Evolutionary conservation across 1,140 invertebrate genomes (phyloP).

Genomic region (Solen grandis): DNA sequence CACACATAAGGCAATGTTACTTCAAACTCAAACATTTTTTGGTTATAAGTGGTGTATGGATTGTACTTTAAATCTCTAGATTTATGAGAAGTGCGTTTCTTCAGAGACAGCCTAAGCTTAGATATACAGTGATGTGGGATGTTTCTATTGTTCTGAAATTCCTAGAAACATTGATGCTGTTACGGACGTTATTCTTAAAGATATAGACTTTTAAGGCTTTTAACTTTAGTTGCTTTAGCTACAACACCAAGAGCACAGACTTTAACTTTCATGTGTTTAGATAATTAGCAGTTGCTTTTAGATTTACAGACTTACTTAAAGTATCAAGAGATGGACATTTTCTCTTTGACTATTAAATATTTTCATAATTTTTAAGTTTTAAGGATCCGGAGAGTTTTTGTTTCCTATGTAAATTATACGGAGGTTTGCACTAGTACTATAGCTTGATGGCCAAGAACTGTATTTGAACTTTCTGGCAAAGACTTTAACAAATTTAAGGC

Average conservation of each 20-base stretch:
- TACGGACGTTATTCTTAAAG: conserved; percentile 8
- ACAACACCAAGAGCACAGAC: conserved; percentile 30
- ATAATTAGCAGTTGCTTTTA: conserved; percentile 1
- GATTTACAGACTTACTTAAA: conserved; percentile 14
- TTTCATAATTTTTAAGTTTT: conserved; percentile 11
- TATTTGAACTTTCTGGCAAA: conserved; percentile 15
- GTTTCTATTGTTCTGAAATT: conserved; percentile 15
- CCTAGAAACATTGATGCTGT: background rate
- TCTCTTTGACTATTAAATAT: conserved; percentile 25
- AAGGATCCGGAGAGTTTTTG: conserved; percentile 4
- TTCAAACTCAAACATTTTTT: conserved; percentile 4
- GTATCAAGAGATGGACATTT: background rate
- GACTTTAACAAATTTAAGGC: conserved; percentile 18
- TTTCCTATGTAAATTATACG: conserved; percentile 32
- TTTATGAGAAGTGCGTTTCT: conserved; percentile 29
- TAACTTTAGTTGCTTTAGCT: background rate
- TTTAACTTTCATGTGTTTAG: conserved; percentile 6
- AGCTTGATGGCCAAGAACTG: conserved; percentile 20
- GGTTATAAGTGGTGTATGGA: background rate
- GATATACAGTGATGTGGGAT: too few relatives aligned
- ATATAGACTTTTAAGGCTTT: conserved; percentile 19
- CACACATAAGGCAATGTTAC: conserved; percentile 20
- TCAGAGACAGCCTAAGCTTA: background rate
- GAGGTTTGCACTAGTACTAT: conserved; percentile 30
- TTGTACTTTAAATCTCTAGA: background rate